phyloP scores from a whole-genome alignment of 2,888 invertebrate species.

The Crematogaster levior region DNA sequence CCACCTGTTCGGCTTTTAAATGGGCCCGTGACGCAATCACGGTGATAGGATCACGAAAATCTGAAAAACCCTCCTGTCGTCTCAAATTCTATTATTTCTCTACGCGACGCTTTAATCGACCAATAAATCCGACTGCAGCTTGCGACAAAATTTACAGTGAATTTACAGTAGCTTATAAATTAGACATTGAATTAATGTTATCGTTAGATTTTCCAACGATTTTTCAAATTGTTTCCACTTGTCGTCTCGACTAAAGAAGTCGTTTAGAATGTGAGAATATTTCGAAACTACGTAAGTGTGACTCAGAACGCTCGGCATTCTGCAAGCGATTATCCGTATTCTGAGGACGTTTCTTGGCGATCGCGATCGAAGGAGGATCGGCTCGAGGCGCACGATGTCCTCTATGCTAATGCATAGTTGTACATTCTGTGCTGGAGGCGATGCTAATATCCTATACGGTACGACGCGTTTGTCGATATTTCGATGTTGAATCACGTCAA shows the following conservation, averaged over 20 bases:
- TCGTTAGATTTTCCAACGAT: not conserved
- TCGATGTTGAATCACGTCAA: constrained; percentile 24
- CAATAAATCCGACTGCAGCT: too few relatives aligned
- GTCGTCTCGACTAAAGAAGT: not conserved
- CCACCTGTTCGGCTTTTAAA: constrained; percentile 29
- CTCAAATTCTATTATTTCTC: not conserved
- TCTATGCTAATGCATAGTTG: constrained; percentile 46
- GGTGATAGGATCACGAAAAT: not conserved
- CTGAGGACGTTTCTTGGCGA: not conserved
- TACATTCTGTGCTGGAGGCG: constrained; percentile 37
- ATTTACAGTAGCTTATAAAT: not conserved
- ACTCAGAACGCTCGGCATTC: not conserved
- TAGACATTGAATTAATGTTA: not conserved
- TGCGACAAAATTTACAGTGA: not conserved
- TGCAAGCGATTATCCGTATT: constrained; percentile 6
- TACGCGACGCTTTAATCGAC: not conserved
- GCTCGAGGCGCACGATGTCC: constrained; percentile 10
- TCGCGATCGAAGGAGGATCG: constrained; percentile 12
- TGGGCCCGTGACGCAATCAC: not conserved
- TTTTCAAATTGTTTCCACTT: not conserved
- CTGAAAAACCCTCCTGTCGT: not conserved
- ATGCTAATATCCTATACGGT: constrained; percentile 12
- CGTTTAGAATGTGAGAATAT: not conserved
- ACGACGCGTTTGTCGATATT: constrained; percentile 31
- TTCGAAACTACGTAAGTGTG: not conserved